Evolutionary conservation across 2,888 invertebrate species (phyloP), one percentile per base, ranked within the genome.

Genomic region (Sceliomorpha sp.): DNA sequence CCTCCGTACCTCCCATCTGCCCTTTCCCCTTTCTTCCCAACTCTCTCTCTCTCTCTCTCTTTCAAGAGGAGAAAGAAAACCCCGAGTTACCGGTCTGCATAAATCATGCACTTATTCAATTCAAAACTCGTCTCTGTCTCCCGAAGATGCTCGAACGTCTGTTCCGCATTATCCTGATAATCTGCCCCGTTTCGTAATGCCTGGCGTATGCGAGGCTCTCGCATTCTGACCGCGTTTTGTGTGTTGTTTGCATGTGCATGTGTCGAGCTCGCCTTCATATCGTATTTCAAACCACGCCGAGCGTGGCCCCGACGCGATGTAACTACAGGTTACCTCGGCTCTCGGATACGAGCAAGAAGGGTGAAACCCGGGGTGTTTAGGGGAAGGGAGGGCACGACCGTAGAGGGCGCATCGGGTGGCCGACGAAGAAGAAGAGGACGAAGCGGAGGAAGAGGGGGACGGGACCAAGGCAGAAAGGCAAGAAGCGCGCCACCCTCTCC

Each of bases 341-440:
- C 47, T 34, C 47, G 44, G 39, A 45, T 40, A 8, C 13, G 13
- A 31, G 50, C 48, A 32, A 47, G 39, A 42, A 36, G 45, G 8
- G 24, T 9, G 42, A 53, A 36, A 42, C 12, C 3, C 9, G 10
- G 8, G 7, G 9, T 24, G 34, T 40, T 9, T 27, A 50, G 17
- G 32, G 34, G 7, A 15, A 70, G 17, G 50, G 17, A 26, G 40
- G 51, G 60, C 20, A 47, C 70, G 48, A 53, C n/a, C n/a, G 56
- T 48, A 69, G 51, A 70, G 31, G 63, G 58, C 60, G 45, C 64
- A 66, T 55, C 58, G 66, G 48, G 44, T 64, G 39, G 67, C 37
- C 60, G 68, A 53, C 59, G 58, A 63, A 58, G 45, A 53, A 55
- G 60, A 51, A 67, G 69, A 74, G 73, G 70, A 72, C 7, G 45